Percentiles rank a stretch among this genome's conserved stretches.
Conservation (phyloP, 2,113 vertebrate species). For the Nansenia antarctica region DNA sequence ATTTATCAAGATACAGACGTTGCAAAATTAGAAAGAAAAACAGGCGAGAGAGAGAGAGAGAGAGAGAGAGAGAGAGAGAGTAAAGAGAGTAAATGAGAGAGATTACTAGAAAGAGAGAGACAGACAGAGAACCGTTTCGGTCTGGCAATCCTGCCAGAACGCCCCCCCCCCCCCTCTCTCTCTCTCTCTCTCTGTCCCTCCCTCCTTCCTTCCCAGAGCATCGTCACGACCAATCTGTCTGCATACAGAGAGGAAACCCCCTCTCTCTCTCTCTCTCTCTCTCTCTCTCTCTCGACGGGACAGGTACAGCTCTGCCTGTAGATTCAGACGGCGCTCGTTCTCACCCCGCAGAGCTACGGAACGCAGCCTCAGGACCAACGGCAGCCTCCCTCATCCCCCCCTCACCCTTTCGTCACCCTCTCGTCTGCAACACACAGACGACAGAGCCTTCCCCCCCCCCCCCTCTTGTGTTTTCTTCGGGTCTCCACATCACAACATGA, state of each 20-base stretch:
- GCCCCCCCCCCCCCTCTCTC: background rate
- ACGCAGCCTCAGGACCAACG: too few relatives aligned
- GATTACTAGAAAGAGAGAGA: conserved; percentile 12
- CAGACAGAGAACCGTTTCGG: conserved; percentile 20
- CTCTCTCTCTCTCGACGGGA: background rate
- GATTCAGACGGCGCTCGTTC: background rate
- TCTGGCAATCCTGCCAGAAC: conserved; percentile 21
- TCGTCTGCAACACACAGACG: background rate
- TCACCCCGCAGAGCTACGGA: background rate
- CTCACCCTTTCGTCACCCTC: too few relatives aligned
- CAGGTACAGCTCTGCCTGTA: background rate
- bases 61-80: conserved; percentile 20
- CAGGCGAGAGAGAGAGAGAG: conserved; percentile 36
- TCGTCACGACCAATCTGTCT: conserved; percentile 30
- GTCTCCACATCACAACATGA: conserved; percentile 41
- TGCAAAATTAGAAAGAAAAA: too few relatives aligned
- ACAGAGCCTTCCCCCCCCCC: background rate
- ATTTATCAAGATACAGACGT: too few relatives aligned
- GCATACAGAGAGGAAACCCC: conserved; percentile 29
- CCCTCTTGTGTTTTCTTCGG: too few relatives aligned
- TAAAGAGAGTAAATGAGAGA: conserved; percentile 7
- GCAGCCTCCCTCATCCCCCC: background rate
- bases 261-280: too few relatives aligned
- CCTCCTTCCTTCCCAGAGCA: conserved; percentile 8
- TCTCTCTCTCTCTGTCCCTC: background rate